phyloP scores from a whole-genome alignment of 2,113 vertebrate species.

The Coryphaenoides rupestris region DNA sequence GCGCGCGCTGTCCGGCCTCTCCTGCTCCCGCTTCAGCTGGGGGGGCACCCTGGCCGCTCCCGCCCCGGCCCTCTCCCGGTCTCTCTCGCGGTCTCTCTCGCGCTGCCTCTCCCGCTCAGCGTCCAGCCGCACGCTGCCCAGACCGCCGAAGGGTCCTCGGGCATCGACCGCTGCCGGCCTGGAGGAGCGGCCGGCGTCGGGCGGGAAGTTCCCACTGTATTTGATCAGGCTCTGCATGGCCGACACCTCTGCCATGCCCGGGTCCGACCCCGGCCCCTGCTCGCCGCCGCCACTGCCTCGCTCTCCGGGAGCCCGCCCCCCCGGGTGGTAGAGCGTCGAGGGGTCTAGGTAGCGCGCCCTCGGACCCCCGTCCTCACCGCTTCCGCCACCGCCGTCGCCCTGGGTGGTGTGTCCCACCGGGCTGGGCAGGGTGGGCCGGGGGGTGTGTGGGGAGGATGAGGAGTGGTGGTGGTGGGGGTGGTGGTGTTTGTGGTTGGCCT shows the following conservation, averaged over 20 bases:
- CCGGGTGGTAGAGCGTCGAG: constrained; percentile 69
- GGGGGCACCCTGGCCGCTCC: constrained; percentile 47
- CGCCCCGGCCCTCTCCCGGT: constrained; percentile 31
- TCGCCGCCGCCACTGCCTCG: constrained; percentile 33
- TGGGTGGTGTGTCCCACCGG: constrained; percentile 36
- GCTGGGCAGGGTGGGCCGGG: background rate
- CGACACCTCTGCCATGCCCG: constrained; percentile 76
- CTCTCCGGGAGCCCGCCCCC: constrained; percentile 42
- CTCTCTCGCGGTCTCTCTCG: constrained; percentile 17
- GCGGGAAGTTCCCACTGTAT: constrained; percentile 91
- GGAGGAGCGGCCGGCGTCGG: constrained; percentile 70
- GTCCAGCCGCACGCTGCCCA: constrained; percentile 82
- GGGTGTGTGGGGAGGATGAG: constrained; percentile 45
- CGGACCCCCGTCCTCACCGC: constrained; percentile 84
- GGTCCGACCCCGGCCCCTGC: constrained; percentile 32
- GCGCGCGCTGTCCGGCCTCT: constrained; percentile 89
- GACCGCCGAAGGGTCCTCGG: constrained; percentile 87
- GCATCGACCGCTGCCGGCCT: constrained; percentile 75
- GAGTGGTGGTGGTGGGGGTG: constrained; percentile 50
- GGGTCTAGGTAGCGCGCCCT: constrained; percentile 79
- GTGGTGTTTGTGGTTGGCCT: constrained; percentile 37
- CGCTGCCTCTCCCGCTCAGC: constrained; percentile 34
- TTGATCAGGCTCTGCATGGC: constrained; percentile 98
- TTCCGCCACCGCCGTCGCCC: constrained; percentile 46
- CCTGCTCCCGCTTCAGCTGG: constrained; percentile 87